These are phyloP conservation scores for Oxycera nigricornis DNA, from an alignment of 2,888 invertebrate genomes.

Conservation along the genomic window DNA sequence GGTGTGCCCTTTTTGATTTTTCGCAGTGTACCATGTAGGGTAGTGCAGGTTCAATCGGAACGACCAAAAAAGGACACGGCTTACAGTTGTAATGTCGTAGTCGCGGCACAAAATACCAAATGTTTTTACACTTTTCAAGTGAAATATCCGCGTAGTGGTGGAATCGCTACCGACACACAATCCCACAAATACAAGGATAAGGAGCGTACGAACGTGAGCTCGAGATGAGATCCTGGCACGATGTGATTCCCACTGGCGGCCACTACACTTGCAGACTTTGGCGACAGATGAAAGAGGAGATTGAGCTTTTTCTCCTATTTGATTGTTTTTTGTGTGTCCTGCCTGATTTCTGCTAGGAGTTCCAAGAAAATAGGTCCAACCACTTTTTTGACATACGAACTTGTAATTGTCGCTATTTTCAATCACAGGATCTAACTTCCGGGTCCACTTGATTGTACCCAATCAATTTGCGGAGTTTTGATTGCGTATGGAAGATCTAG, in stretches of 20 bases:
- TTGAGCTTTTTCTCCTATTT: slow-evolving; percentile 14
- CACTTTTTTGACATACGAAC: slow-evolving; percentile 19
- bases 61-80: not conserved
- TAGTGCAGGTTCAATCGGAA: not conserved
- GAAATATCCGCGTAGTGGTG: not conserved
- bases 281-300: not conserved
- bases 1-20: not conserved
- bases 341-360: slow-evolving; percentile 1
- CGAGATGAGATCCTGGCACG: slow-evolving; percentile 21
- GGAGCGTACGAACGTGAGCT: slow-evolving; percentile 10
- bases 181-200: not conserved
- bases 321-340: slow-evolving; percentile 12
- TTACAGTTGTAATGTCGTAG: slow-evolving; percentile 17
- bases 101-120: not conserved
- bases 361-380: slow-evolving; percentile 19
- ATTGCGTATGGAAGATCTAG: too few relatives aligned
- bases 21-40: slow-evolving; percentile 1
- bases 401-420: slow-evolving; percentile 13
- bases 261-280: slow-evolving; percentile 1
- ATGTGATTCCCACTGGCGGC: not conserved
- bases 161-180: not conserved
- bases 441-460: not conserved
- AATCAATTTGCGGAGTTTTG: too few relatives aligned
- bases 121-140: not conserved
- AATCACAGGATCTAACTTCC: slow-evolving; percentile 1